Conservation (phyloP, 2,888 invertebrate genomes). For the Clostera curtula region DNA sequence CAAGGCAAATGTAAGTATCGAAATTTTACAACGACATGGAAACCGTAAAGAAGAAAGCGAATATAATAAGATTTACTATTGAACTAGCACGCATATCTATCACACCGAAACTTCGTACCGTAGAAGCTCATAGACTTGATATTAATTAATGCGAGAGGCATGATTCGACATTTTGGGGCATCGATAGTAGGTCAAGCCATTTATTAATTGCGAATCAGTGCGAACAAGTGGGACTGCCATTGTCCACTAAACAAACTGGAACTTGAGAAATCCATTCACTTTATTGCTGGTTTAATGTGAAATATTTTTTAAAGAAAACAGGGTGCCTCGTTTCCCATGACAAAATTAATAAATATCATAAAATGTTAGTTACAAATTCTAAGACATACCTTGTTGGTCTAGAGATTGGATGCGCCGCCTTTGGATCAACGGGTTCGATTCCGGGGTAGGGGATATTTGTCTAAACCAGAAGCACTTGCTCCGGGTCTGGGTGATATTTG, state of each 20-base stretch:
- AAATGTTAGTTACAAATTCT: too few relatives aligned
- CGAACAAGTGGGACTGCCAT: slow-evolving; percentile 58
- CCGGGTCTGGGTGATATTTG: too few relatives aligned
- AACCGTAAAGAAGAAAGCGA: slow-evolving; percentile 47
- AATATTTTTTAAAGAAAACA: slow-evolving; percentile 14
- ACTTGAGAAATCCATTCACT: slow-evolving; percentile 64
- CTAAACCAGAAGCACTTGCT: too few relatives aligned
- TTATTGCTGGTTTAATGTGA: slow-evolving; percentile 37
- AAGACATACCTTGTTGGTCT: too few relatives aligned
- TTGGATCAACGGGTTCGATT: too few relatives aligned
- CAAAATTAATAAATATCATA: too few relatives aligned
- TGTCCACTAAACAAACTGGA: slow-evolving; percentile 58
- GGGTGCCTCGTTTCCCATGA: neutral
- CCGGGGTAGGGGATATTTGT: too few relatives aligned
- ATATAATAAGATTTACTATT: slow-evolving; percentile 41
- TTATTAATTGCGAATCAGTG: slow-evolving; percentile 67
- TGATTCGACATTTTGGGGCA: slow-evolving; percentile 53
- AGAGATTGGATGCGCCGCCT: too few relatives aligned
- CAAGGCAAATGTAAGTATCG: slow-evolving; percentile 24
- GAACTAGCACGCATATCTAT: slow-evolving; percentile 42
- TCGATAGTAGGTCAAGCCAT: slow-evolving; percentile 58
- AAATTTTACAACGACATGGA: slow-evolving; percentile 35
- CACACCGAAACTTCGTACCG: slow-evolving; percentile 32
- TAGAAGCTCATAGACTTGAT: slow-evolving; percentile 43
- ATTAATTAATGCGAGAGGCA: slow-evolving; percentile 54